Evolutionary conservation across 2,113 vertebrate genomes (phyloP), one percentile per base, ranked within the genome.

Genomic region (Sinocyclocheilus anshuiensis): DNA sequence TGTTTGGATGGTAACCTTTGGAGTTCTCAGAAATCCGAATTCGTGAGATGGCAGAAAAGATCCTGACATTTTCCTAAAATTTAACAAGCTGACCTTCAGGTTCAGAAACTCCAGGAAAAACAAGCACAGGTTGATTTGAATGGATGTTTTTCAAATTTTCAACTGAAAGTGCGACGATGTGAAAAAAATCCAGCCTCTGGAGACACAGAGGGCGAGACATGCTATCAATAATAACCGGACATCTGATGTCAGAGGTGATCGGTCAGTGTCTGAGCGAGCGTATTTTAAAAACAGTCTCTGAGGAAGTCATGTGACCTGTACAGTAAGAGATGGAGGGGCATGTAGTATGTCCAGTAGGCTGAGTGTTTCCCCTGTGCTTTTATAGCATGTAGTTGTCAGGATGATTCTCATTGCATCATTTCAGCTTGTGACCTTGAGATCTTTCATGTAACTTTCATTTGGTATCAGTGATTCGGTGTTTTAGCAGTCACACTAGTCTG

Each of bases 71-170:
- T 86, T 72, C 53, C 59, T 74, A 20, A 88, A 86, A 57, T 36
- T 78, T 71, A 86, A 72, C 85, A 85, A 88, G 48, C n/a, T 86
- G 85, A 86, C 85, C 79, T 86, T 86, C 69, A 53, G 71, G 59
- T 36, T 65, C 79, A 36, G 39, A 74, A 53, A 81, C 77, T 74
- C 24, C 36, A 42, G 36, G 78, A 48, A 74, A 83, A 76, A 42
- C n/a, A 83, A 76, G 67, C 65, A 81, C 36, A 4, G 12, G 53
- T 50, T 80, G 61, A 82, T 8, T 57, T 36, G 77, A 80, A 67
- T 8, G 1, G 26, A 29, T 63, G 67, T 61, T 65, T 75, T 53
- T 53, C 1, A 7, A n/a, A 53, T 13, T 83, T 69, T 71, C 18
- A 36, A 6, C 8, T 4, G 81, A 71, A 33, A 55, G 48, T 22